Conservation (phyloP, 2,888 invertebrate species). For the Acrocyrtus sp. region DNA sequence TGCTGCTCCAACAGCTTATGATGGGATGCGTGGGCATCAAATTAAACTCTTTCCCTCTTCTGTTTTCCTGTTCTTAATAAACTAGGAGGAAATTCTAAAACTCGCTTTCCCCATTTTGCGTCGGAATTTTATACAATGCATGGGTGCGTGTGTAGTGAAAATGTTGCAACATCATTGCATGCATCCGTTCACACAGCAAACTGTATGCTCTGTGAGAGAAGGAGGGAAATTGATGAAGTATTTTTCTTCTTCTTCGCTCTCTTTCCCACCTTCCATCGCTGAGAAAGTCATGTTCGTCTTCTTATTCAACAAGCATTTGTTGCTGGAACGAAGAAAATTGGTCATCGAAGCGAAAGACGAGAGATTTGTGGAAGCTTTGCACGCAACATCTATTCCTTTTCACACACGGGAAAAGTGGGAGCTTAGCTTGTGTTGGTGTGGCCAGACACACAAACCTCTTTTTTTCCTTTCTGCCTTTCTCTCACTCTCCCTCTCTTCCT, state of each 20-base stretch:
- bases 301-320: slow-evolving; percentile 63
- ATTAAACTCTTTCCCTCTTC: slow-evolving; percentile 21
- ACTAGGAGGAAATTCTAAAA: too few species aligned
- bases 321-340: slow-evolving; percentile 57
- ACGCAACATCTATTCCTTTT: slow-evolving; percentile 55
- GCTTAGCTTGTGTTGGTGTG: not conserved
- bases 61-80: not conserved
- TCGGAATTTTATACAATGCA: not conserved
- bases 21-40: not conserved
- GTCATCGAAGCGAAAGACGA: slow-evolving; percentile 58
- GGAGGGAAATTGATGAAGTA: slow-evolving; percentile 21
- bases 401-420: slow-evolving; percentile 12
- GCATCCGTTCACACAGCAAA: not conserved
- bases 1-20: too few species aligned
- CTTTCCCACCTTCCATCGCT: slow-evolving; percentile 9
- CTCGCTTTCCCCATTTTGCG: too few species aligned
- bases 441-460: not conserved
- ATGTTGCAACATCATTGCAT: not conserved
- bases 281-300: not conserved
- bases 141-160: not conserved
- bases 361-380: slow-evolving; percentile 61
- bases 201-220: not conserved
- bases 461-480: not conserved
- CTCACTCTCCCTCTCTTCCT: not conserved
- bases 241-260: slow-evolving; percentile 12